Base-by-base conservation (phyloP, 2,113 vertebrate genomes). In the Marmota monax region DNA sequence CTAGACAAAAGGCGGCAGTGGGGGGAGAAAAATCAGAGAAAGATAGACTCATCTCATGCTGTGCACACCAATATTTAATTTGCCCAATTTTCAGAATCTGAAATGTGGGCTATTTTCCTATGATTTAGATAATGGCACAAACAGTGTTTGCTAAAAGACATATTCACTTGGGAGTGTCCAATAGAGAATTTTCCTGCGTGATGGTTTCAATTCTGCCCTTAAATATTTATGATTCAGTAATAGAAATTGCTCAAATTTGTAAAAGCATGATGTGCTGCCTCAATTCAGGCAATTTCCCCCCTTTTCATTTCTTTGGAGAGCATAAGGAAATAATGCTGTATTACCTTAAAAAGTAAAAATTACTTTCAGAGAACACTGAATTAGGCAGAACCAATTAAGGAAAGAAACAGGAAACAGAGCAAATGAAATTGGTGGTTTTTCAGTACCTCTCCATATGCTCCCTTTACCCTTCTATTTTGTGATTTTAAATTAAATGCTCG, bases 221-320 rank as follows among this genome's bases (percentile, higher is more conserved):
- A 96, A 97, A 97, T 97, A 96, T 97, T 97, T 95, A 96, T 95
- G 88, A 97, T 69, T 96, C 88, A 23, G 80, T 98, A 95, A 96
- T 79, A 97, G 88, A 97, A 97, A 94, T 93, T 78, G 85, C 63
- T 53, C 86, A 94, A 90, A 93, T 95, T 92, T 93, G 42, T 95
- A 74, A 95, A 90, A 90, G 69, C 39, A 17, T 17, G 37, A 88
- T 80, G 39, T 63, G 80, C 84, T n/a, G 73, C 82, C 72, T 92
- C 77, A 74, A 11, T 88, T 92, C 63, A 14, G 29, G 37, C 77
- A 85, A 79, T 97, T 90, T 95, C 74, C 84, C 48, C 48, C 87
- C 45, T 69, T 79, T 78, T 73, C n/a, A 37, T 48, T 80, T 94
- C 95, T 95, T 91, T 79, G 56, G 88, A 87, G 48, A 79, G 48